These are phyloP conservation scores for Brevimyrus niger DNA, from an alignment of 2,113 vertebrate species.

Conservation along the genomic window DNA sequence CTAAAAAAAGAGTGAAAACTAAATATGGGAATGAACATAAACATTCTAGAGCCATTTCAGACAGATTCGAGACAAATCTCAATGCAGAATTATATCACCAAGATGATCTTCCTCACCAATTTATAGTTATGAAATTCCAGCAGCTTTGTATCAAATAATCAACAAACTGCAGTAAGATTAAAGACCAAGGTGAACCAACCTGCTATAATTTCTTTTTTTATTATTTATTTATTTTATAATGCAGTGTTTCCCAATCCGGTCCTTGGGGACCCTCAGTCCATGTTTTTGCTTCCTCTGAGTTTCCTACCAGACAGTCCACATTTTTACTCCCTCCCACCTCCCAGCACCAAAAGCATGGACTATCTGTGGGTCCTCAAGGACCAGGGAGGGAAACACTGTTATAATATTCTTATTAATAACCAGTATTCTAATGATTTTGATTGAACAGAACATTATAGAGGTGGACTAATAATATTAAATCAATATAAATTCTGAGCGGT, in stretches of 20 bases:
- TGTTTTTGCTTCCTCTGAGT: no score
- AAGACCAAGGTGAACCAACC: background rate
- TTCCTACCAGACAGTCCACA: no score
- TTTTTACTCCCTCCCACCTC: no score
- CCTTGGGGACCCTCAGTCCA: no score
- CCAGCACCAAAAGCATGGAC: no score
- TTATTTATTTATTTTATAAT: background rate
- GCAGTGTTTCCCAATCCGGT: no score
- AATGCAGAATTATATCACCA: background rate
- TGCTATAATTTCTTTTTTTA: background rate
- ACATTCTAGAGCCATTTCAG: background rate
- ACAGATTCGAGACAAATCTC: background rate
- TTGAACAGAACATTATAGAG: background rate
- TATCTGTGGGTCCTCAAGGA: no score
- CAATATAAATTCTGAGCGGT: background rate
- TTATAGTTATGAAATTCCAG: background rate
- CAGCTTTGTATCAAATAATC: background rate
- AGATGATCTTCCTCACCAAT: background rate
- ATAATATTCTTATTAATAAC: background rate
- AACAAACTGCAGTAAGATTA: background rate
- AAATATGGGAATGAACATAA: background rate
- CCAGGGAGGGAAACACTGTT: background rate
- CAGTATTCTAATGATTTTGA: background rate
- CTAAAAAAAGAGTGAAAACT: background rate
- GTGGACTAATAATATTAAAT: background rate